phyloP scores from a whole-genome alignment of 2,113 vertebrate genomes.

The Paradoxurus hermaphroditus region DNA sequence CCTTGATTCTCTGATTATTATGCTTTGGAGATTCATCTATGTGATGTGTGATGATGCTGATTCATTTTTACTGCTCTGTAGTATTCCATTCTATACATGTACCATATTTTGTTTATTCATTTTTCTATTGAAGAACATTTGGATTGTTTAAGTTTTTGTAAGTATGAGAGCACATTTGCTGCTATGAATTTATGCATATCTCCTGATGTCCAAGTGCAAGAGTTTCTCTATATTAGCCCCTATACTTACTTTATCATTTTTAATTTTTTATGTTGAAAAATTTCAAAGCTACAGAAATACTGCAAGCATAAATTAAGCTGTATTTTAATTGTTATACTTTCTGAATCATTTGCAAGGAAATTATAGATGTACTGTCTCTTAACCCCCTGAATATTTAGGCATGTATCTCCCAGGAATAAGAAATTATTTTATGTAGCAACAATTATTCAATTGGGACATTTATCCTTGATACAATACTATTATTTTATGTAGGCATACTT shows the following conservation, averaged over 20 bases:
- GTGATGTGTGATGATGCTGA: not conserved
- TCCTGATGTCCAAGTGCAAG: not conserved
- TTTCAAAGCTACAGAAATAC: not conserved
- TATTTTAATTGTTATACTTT: not conserved
- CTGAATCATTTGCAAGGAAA: not conserved
- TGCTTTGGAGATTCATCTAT: not conserved
- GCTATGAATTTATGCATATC: not conserved
- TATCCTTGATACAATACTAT: not conserved
- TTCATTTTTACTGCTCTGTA: not conserved
- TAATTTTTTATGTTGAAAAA: not conserved
- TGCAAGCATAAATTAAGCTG: not conserved
- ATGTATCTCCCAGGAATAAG: not conserved
- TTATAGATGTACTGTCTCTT: not conserved
- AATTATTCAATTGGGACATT: not conserved
- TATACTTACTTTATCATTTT: not conserved
- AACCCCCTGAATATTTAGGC: not conserved
- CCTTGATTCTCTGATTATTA: not conserved
- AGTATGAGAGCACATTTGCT: not conserved
- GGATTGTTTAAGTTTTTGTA: not conserved
- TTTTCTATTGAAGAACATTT: not conserved
- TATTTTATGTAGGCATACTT: not conserved
- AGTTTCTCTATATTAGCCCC: not conserved
- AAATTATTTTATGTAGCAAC: not conserved
- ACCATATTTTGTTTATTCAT: not conserved
- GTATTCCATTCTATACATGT: not conserved